These are phyloP conservation scores for Drosophila pegasa DNA, from an alignment of 2,888 invertebrate species.

Conservation along the genomic window DNA sequence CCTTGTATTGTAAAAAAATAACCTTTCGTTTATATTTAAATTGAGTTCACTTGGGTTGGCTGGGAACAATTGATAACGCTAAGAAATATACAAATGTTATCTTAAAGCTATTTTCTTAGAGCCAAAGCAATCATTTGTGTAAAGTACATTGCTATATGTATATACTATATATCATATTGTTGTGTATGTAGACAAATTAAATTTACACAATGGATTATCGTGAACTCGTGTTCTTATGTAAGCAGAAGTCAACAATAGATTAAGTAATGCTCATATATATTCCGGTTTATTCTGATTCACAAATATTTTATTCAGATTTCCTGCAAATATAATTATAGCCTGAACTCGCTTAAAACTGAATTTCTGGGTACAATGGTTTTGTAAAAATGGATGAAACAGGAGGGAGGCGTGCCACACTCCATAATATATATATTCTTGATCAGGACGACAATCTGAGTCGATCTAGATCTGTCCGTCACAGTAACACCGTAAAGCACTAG, in stretches of 20 bases:
- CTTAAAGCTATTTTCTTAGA: not conserved
- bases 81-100: constrained; percentile 1
- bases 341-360: too few relatives aligned
- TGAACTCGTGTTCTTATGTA: too few relatives aligned
- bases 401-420: too few relatives aligned
- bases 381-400: too few relatives aligned
- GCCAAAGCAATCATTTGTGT: not conserved
- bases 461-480: too few relatives aligned
- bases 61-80: not conserved
- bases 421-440: too few relatives aligned
- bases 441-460: too few relatives aligned
- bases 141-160: not conserved
- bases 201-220: not conserved
- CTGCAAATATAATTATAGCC: not conserved
- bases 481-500: too few relatives aligned
- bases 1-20: constrained; percentile 28
- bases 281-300: not conserved
- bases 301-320: not conserved
- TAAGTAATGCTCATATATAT: not conserved
- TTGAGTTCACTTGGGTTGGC: not conserved
- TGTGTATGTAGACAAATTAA: not conserved
- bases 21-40: not conserved
- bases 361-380: too few relatives aligned
- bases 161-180: not conserved
- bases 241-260: not conserved